phyloP scores from a whole-genome alignment of 2,888 invertebrate species.

The Elegia similella region DNA sequence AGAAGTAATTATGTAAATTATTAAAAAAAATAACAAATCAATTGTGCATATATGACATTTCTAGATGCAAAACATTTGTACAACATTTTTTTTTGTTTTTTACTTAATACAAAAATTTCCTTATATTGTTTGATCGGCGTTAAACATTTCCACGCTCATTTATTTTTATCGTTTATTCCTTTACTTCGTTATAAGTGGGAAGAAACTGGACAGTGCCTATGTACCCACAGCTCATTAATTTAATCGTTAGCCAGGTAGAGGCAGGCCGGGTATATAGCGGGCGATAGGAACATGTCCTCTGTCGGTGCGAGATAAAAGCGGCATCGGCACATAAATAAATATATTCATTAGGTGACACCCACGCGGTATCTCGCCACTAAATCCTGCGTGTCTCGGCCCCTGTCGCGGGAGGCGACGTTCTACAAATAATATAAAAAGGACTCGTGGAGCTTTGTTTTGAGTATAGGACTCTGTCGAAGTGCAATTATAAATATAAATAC shows the following conservation, averaged over 20 bases:
- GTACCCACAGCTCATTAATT: slow-evolving; percentile 19
- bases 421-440: slow-evolving; percentile 50
- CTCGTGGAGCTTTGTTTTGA: neutral
- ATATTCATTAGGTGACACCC: slow-evolving; percentile 81
- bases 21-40: too few species aligned
- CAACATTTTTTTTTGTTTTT: too few species aligned
- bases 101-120: too few species aligned
- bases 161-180: neutral
- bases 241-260: slow-evolving; percentile 20
- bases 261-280: slow-evolving; percentile 28
- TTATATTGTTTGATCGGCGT: too few species aligned
- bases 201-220: slow-evolving; percentile 4
- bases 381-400: slow-evolving; percentile 71
- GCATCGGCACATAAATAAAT: slow-evolving; percentile 71
- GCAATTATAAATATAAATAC: neutral
- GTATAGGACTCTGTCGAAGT: neutral
- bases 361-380: slow-evolving; percentile 76
- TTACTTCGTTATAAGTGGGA: slow-evolving; percentile 27
- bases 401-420: slow-evolving; percentile 52
- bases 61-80: too few species aligned
- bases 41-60: too few species aligned
- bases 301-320: slow-evolving; percentile 67
- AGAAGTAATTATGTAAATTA: too few species aligned
- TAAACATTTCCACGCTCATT: neutral
- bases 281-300: slow-evolving; percentile 48